Base-by-base conservation (phyloP, 2,113 vertebrate genomes). In the Alaudala cheleensis region DNA sequence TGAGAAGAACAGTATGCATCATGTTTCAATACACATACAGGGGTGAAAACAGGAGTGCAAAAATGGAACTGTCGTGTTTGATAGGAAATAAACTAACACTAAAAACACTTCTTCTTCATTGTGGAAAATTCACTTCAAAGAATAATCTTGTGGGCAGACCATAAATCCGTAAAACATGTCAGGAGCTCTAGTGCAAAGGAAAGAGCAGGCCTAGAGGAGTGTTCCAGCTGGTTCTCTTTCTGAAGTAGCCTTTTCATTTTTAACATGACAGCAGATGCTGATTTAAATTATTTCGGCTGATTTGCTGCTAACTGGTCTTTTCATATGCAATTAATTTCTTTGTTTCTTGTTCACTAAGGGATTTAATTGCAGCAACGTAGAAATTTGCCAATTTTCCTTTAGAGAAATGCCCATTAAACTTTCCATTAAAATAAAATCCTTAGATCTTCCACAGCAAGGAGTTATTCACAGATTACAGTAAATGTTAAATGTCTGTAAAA, bases 231-330 rank as follows among this genome's bases (percentile, higher is more conserved):
- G 18, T 80, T 86, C 42, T 69, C 62, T 57, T 94, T 93, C 73
- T 94, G 54, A 66, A 81, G 64, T 81, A 81, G n/a, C 13, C 82
- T 92, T 53, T 89, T 77, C 24, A 28, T 78, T 84, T 89, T 77
- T 54, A 70, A 61, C 60, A 28, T 58, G 53, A 74, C 58, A 86
- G 49, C 20, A 95, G 40, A 80, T 77, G 62, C 40, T 60, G 40
- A 76, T 72, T 82, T 76, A 86, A 92, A 56, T 67, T 2, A 88
- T 88, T 83, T 80, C 92, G 79, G 22, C 83, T 42, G 42, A 60
- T 53, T 39, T 83, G 40, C 16, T 76, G 64, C 29, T 80, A 83
- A 86, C 5, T 34, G 19, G n/a, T 91, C 47, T 91, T 94, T 92
- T 93, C 54, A 89, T 65, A 42, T 81, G 69, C 19, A 6, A 45